phyloP scores from a whole-genome alignment of 2,888 invertebrate genomes.

The Lasius fuliginosus region DNA sequence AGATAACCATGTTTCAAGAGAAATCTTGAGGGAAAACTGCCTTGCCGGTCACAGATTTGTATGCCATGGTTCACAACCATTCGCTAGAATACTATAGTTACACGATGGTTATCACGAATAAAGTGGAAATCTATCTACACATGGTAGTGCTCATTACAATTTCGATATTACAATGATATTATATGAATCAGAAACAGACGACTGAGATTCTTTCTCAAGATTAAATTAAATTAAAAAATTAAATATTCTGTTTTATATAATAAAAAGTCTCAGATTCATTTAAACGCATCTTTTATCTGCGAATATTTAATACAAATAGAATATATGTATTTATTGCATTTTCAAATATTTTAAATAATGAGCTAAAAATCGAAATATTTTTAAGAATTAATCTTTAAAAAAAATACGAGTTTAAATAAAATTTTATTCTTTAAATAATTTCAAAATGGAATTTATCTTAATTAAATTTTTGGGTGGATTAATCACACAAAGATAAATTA shows the following conservation, averaged over 20 bases:
- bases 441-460: not conserved
- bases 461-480: not conserved
- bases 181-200: not conserved
- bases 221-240: not conserved
- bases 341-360: not conserved
- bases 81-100: conserved; percentile 2
- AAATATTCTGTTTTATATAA: not conserved
- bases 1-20: conserved; percentile 60
- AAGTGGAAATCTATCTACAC: conserved; percentile 47
- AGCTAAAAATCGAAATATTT: not conserved
- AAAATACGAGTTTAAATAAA: not conserved
- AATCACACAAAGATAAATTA: not conserved
- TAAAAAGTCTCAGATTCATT: not conserved
- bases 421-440: not conserved
- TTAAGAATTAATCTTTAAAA: not conserved
- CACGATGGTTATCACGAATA: not conserved
- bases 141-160: not conserved
- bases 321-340: not conserved
- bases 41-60: conserved; percentile 64
- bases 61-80: not conserved
- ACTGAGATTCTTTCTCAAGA: not conserved
- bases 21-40: conserved; percentile 55
- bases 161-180: not conserved
- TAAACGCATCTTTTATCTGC: not conserved
- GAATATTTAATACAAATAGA: not conserved